phyloP scores from a whole-genome alignment of 1,140 invertebrate species.

The Steinernema feltiae region DNA sequence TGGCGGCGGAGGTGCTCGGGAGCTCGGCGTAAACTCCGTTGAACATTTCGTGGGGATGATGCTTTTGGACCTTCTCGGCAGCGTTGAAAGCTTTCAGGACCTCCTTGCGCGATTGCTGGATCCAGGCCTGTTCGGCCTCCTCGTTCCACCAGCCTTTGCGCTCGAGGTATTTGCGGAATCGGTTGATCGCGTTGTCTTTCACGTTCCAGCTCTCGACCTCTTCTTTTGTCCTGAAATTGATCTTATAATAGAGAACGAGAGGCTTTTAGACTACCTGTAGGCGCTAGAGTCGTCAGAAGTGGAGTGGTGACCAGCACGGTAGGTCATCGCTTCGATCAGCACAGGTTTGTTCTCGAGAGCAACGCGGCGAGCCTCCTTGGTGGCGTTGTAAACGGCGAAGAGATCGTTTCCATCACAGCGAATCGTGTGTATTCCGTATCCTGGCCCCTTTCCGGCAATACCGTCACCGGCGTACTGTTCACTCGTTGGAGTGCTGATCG shows the following conservation, averaged over 20 bases:
- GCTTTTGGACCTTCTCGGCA: constrained; percentile 77
- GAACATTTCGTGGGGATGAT: constrained; percentile 80
- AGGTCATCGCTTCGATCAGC: constrained; percentile 94
- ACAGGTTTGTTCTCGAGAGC: constrained; percentile 78
- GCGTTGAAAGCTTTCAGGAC: constrained; percentile 71
- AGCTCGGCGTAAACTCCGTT: constrained; percentile 82
- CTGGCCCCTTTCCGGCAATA: constrained; percentile 70
- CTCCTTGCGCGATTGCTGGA: constrained; percentile 60
- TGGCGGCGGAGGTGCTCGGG: constrained; percentile 72
- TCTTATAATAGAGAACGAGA: background rate
- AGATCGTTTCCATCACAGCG: constrained; percentile 95
- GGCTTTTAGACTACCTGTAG: constrained; percentile 66
- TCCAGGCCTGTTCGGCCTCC: constrained; percentile 69
- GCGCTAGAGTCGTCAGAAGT: constrained; percentile 96
- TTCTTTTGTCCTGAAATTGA: constrained; percentile 36
- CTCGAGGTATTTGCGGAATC: constrained; percentile 75
- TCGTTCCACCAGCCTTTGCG: constrained; percentile 75
- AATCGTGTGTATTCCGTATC: constrained; percentile 82
- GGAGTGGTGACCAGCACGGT: constrained; percentile 92
- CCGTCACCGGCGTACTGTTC: constrained; percentile 85
- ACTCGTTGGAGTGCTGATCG: constrained; percentile 84
- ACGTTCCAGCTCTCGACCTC: constrained; percentile 72
- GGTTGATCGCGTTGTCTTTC: constrained; percentile 75
- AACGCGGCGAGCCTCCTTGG: constrained; percentile 73
- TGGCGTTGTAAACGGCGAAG: constrained; percentile 87